A percentile compares a stretch with the other conserved stretches of the same genome.
Evolutionary conservation across 2,888 invertebrate genomes (phyloP).

Genomic region (Campaea margaritaria): DNA sequence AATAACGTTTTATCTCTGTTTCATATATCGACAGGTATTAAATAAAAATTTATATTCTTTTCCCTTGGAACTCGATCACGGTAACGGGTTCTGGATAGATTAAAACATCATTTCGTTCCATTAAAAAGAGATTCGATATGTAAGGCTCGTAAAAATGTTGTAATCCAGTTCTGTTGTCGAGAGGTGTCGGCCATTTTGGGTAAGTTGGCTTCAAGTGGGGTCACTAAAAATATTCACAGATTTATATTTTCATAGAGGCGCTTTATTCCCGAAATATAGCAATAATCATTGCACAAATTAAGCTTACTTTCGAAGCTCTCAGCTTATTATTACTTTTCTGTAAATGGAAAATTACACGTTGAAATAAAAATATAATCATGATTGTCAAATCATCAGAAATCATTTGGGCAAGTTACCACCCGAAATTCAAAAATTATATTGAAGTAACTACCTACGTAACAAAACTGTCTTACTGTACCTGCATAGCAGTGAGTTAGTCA

Average conservation of each 20-base stretch:
- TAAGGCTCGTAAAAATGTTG: conserved; percentile 55
- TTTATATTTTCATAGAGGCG: not conserved
- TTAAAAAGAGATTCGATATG: conserved; percentile 54
- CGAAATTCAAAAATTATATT: too few species aligned
- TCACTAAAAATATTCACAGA: not conserved
- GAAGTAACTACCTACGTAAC: too few species aligned
- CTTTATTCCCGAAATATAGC: not conserved
- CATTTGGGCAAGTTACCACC: too few species aligned
- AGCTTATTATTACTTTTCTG: too few species aligned
- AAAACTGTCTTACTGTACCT: too few species aligned
- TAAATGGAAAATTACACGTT: too few species aligned
- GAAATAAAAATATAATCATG: too few species aligned
- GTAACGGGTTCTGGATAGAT: conserved; percentile 51
- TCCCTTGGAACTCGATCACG: conserved; percentile 32
- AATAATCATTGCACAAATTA: not conserved
- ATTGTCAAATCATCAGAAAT: too few species aligned
- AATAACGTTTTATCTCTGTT: conserved; percentile 26
- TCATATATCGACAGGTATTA: conserved; percentile 31
- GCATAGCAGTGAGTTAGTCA: too few species aligned
- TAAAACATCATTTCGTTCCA: conserved; percentile 54
- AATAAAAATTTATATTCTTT: conserved; percentile 34
- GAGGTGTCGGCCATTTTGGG: not conserved
- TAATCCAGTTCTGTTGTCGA: conserved; percentile 36
- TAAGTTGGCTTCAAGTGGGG: not conserved
- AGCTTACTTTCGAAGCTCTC: too few species aligned